Evolutionary conservation across 2,113 vertebrate species (phyloP).

Genomic region (Enhydra lutris): DNA sequence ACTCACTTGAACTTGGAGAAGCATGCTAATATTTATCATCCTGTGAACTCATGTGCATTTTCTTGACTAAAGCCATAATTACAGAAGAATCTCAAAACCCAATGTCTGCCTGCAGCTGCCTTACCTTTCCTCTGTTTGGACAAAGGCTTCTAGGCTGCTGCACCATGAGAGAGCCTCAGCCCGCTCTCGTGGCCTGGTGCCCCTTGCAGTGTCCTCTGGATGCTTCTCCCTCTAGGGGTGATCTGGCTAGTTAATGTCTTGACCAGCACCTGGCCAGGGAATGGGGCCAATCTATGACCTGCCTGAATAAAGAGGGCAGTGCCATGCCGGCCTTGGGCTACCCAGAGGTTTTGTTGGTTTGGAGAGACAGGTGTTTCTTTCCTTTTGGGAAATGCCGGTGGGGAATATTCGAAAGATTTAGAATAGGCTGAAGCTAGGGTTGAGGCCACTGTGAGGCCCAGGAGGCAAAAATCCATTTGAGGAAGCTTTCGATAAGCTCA

Average conservation of each 20-base stretch:
- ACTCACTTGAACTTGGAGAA: constrained; percentile 83
- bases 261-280: neutral
- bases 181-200: neutral
- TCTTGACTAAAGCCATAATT: constrained; percentile 77
- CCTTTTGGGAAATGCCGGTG: neutral
- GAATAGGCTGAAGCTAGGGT: neutral
- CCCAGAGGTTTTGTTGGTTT: neutral
- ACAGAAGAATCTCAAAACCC: constrained; percentile 67
- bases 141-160: neutral
- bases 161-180: neutral
- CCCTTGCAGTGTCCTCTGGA: neutral
- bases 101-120: constrained; percentile 25
- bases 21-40: constrained; percentile 82
- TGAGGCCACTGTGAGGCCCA: neutral
- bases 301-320: neutral
- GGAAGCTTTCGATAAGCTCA: neutral
- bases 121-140: constrained; percentile 33
- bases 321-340: neutral
- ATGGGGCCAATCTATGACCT: neutral
- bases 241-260: neutral
- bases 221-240: neutral
- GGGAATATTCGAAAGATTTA: neutral
- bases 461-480: neutral
- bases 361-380: neutral
- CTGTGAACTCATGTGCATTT: constrained; percentile 81